Evolutionary conservation across 2,797 vertebrate genomes (phyloP), one percentile per base, ranked within the genome.

Genomic region (Ptychobarbus kaznakovi): DNA sequence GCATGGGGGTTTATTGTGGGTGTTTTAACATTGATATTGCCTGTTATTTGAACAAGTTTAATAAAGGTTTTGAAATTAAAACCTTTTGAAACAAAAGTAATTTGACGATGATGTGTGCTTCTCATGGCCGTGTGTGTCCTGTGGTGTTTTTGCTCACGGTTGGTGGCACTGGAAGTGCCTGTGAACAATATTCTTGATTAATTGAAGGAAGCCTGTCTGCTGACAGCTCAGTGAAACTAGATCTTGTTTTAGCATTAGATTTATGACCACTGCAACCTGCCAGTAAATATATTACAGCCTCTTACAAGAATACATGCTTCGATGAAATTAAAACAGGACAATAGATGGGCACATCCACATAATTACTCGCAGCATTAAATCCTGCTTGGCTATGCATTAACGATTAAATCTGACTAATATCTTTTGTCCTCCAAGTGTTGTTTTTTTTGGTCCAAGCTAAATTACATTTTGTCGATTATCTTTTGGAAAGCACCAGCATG

Each of bases 381-480:
- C 90, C 78, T 49, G 74, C 90, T 93, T 91, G 93, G 82, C 89
- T 87, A 25, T 89, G 89, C 90, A 90, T 81, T 69, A 74, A 69
- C 69, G n/a, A 66, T 72, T 73, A 65, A 61, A 58, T 84, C 35
- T 78, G 74, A 44, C 83, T 84, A 44, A 73, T 77, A 44, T 68
- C 72, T 75, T 38, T 69, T 53, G 77, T 86, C 25, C 63, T 61
- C 69, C 49, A 79, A 83, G 81, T 53, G 40, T 40, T 65, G 44
- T 84, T 44, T 80, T 16, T 58, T 85, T 80, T 38, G 46, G 85
- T 88, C 72, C 32, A 56, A 87, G 93, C 92, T 88, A 90, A 92
- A 95, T 95, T 91, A 90, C 89, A 94, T 95, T 94, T 94, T 90
- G 91, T 87, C 94, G 94, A 95, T 95, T 94, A 94, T 90, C 90